Percentiles rank a stretch among this genome's conserved stretches.
phyloP scores from a whole-genome alignment of 2,797 vertebrate species.

The Acipenser transmontanus region DNA sequence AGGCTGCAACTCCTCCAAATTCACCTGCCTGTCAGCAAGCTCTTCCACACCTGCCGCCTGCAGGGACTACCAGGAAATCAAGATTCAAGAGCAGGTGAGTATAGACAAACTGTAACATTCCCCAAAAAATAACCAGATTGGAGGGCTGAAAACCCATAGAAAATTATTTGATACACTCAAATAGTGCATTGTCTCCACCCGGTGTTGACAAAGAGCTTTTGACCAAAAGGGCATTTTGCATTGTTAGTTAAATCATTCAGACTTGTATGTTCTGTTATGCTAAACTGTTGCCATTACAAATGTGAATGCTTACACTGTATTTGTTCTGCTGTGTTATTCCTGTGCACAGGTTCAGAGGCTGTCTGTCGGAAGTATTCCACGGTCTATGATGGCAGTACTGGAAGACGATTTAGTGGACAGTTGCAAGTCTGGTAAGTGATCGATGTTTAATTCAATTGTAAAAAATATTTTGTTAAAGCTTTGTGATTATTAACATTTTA shows the following conservation, averaged over 20 bases:
- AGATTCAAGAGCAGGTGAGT: constrained; percentile 63
- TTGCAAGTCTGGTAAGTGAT: constrained; percentile 83
- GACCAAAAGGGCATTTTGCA: constrained; percentile 15
- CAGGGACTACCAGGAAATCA: constrained; percentile 92
- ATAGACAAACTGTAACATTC: neutral
- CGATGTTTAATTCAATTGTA: neutral
- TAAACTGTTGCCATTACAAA: too few relatives aligned
- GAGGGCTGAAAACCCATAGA: too few relatives aligned
- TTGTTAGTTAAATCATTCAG: neutral
- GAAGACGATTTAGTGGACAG: constrained; percentile 91
- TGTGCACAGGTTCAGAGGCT: constrained; percentile 78
- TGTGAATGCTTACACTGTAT: neutral
- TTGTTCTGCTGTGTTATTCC: constrained; percentile 1
- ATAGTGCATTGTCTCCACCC: constrained; percentile 3
- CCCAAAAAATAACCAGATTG: neutral
- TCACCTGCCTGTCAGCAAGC: constrained; percentile 73
- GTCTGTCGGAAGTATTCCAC: constrained; percentile 88
- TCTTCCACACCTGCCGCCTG: constrained; percentile 65
- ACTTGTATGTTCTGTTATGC: too few relatives aligned
- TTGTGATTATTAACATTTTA: neutral
- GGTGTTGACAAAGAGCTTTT: constrained; percentile 8
- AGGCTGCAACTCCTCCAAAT: constrained; percentile 75
- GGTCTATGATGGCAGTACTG: constrained; percentile 83
- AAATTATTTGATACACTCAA: neutral
- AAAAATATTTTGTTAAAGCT: neutral